Conservation (phyloP, 23 tunicate species). For the Styela clava region DNA sequence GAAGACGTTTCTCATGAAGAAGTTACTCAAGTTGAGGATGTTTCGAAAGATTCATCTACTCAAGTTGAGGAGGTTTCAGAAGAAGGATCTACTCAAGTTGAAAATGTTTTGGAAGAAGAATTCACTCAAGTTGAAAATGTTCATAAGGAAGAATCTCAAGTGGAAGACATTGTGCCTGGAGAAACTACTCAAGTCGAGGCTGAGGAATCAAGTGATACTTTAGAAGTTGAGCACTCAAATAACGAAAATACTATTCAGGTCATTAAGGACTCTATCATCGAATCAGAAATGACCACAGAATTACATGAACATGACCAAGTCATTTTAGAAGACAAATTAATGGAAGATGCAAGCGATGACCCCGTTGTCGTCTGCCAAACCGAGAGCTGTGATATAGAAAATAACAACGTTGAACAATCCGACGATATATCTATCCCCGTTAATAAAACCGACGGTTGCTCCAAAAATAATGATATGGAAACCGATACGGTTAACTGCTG, state of each 20-base stretch:
- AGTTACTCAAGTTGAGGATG: neutral
- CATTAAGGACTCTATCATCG: too few relatives aligned
- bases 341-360: too few relatives aligned
- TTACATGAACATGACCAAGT: too few relatives aligned
- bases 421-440: neutral
- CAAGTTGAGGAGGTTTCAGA: neutral
- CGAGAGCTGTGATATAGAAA: neutral
- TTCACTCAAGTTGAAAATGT: neutral
- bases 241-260: too few relatives aligned
- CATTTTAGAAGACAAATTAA: too few relatives aligned
- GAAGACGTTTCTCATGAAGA: neutral
- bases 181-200: neutral
- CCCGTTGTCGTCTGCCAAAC: too few relatives aligned
- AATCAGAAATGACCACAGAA: too few relatives aligned
- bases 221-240: too few relatives aligned
- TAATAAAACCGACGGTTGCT: neutral
- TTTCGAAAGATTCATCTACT: neutral
- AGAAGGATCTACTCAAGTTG: too few relatives aligned
- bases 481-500: neutral
- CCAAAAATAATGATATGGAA: neutral
- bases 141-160: neutral
- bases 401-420: neutral
- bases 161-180: neutral
- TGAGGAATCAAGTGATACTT: too few relatives aligned
- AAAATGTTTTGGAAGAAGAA: neutral